A percentile compares a stretch with the other conserved stretches of the same genome.
phyloP scores from a whole-genome alignment of 92 coral and sea anemone genomes.

The Siderastrea siderea region DNA sequence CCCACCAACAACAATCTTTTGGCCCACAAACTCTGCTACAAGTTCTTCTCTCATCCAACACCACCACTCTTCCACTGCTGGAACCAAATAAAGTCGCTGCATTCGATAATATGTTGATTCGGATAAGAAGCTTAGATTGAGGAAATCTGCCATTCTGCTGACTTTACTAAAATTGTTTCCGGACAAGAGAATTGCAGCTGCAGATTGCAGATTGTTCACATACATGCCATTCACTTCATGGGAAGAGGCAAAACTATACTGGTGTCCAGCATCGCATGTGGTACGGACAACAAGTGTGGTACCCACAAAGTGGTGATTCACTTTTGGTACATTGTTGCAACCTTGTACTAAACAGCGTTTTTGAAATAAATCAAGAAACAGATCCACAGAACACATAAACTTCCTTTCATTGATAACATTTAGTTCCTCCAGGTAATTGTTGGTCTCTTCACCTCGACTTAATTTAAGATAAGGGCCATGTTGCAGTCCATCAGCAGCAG shows the following conservation, averaged over 20 bases:
- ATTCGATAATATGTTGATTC: constrained; percentile 42
- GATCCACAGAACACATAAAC: too few relatives aligned
- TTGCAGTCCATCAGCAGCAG: too few relatives aligned
- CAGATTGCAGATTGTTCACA: constrained; percentile 58
- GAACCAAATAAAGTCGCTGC: constrained; percentile 55
- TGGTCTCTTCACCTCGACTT: too few relatives aligned
- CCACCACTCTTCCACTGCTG: constrained; percentile 70
- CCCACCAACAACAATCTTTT: constrained; percentile 51
- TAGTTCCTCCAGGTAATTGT: too few relatives aligned
- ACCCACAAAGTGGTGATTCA: too few relatives aligned
- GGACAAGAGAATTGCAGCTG: constrained; percentile 57
- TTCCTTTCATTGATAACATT: too few relatives aligned
- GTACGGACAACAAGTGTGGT: too few relatives aligned
- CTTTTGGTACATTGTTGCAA: too few relatives aligned
- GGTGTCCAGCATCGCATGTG: too few relatives aligned
- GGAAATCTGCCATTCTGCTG: constrained; percentile 38
- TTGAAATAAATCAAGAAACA: too few relatives aligned
- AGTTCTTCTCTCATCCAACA: constrained; percentile 31
- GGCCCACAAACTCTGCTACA: constrained; percentile 22
- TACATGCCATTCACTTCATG: constrained; percentile 48
- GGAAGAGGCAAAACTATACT: constrained; percentile 6
- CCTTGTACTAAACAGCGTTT: too few relatives aligned
- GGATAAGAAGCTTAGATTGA: constrained; percentile 48
- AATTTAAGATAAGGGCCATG: too few relatives aligned
- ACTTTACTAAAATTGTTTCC: constrained; percentile 51